A percentile compares a stretch with the other conserved stretches of the same genome.
Evolutionary conservation across 2,797 vertebrate species (phyloP).

Genomic region (Macrochelys suwanniensis): DNA sequence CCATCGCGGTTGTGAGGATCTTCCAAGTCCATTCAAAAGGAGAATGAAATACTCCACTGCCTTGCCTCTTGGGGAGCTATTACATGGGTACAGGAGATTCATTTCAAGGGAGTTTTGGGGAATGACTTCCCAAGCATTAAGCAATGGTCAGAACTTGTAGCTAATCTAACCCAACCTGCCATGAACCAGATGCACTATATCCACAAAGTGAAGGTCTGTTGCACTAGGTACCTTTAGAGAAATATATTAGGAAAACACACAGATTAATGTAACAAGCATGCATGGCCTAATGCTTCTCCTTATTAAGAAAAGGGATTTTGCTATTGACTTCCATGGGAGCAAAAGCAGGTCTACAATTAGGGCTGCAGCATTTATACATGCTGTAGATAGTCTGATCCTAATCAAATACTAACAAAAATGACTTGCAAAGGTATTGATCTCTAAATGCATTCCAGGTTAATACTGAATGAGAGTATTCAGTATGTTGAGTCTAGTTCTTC

Average conservation of each 20-base stretch:
- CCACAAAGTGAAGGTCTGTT: conserved; percentile 12
- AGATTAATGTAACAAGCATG: conserved; percentile 22
- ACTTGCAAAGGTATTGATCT: conserved; percentile 25
- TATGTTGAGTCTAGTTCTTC: conserved; percentile 59
- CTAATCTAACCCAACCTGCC: neutral
- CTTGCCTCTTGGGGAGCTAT: neutral
- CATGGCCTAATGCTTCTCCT: conserved; percentile 4
- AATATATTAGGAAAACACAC: neutral
- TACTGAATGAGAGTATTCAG: conserved; percentile 50
- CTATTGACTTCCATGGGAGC: neutral
- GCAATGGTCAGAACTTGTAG: neutral
- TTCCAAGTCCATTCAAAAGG: neutral
- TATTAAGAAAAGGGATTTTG: conserved; percentile 22
- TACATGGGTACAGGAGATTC: conserved; percentile 9
- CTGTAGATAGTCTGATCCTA: conserved; percentile 16
- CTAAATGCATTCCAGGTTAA: conserved; percentile 47
- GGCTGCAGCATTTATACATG: neutral
- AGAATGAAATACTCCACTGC: conserved; percentile 20
- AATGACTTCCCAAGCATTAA: neutral
- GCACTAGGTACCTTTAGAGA: conserved; percentile 29
- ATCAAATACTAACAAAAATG: conserved; percentile 56
- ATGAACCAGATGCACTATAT: neutral
- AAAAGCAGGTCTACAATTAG: neutral
- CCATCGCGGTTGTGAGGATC: neutral
- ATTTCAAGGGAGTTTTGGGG: neutral